These are phyloP conservation scores for Oppia nitens DNA, from an alignment of 1,140 invertebrate species.

Conservation along the genomic window DNA sequence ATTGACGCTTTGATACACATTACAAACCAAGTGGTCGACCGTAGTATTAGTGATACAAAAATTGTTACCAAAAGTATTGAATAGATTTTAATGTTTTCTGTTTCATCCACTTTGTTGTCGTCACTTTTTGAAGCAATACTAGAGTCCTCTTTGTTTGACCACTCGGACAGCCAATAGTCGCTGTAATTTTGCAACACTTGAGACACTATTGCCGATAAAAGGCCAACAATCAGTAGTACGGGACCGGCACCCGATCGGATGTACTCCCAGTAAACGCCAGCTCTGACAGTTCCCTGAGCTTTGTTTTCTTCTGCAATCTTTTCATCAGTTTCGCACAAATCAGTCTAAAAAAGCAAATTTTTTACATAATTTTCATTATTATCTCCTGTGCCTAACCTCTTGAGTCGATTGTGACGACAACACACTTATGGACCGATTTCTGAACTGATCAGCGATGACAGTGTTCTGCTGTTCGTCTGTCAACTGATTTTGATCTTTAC, in stretches of 20 bases:
- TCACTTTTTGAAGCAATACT: no score
- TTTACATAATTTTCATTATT: no score
- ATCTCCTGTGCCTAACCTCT: no score
- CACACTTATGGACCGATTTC: no score
- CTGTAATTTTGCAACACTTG: conserved; percentile 22
- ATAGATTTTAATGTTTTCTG: not conserved
- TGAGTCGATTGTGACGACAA: no score
- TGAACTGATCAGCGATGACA: no score
- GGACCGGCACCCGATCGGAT: conserved; percentile 20
- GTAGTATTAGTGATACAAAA: conserved; percentile 28
- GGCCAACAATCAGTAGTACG: conserved; percentile 12
- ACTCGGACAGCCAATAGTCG: conserved; percentile 21
- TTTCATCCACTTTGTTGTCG: not conserved
- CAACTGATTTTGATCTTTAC: no score
- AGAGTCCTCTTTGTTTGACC: conserved; percentile 16
- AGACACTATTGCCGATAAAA: conserved; percentile 17
- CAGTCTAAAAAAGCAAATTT: no score
- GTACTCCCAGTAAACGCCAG: conserved; percentile 20
- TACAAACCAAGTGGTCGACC: conserved; percentile 52
- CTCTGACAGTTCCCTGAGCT: conserved; percentile 4
- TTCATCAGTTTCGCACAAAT: no score
- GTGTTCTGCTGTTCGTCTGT: no score
- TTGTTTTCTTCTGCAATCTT: conserved; percentile 5
- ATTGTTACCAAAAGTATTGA: conserved; percentile 25
- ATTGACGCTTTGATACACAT: conserved; percentile 59